Base-by-base conservation (phyloP, 2,113 vertebrate genomes). In the Todiramphus chloris region DNA sequence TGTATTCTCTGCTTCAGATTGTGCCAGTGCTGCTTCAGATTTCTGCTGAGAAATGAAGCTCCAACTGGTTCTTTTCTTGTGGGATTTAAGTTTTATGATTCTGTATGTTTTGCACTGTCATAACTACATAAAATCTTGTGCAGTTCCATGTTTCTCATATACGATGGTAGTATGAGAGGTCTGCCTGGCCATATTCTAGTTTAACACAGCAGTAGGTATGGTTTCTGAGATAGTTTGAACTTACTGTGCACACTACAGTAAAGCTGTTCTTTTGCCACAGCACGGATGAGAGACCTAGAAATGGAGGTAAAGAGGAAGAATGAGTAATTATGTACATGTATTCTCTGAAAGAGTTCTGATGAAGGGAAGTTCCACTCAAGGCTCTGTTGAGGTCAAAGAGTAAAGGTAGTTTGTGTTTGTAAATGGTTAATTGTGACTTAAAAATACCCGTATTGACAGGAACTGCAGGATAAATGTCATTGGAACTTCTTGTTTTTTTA, bases 391-490 rank as follows among this genome's bases (percentile, higher is more conserved):
- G 10, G 14, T 78, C n/a, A 67, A 94, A 53, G 14, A 89, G 18
- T 5, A 11, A 94, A 96, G 68, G 73, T 76, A 62, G 44, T 69
- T 89, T 58, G 20, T 93, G 59, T 82, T 92, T 7, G 2, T 89
- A 92, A 96, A 84, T 89, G 77, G 89, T 95, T 96, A 96, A 93
- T 51, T 0, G 0, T 80, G 83, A 39, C 73, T 96, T 95, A 68
- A 95, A 97, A 96, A 91, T 83, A 78, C 64, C 39, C 72, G 1
- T 84, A 87, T 93, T 93, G 85, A 82, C 91, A 95, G 86, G 91
- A 96, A 93, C 53, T 31, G 44, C 68, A 56, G 97, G 93, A 93
- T 92, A 93, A 97, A 96, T 96, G 95, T 95, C 96, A 94, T 82
- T 96, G 72, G 81, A 92, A 93, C 85, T 85, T 92, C 60, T 97